Evolutionary conservation across 2,888 invertebrate species (phyloP).

Genomic region (Caenorhabditis drosophilae): DNA sequence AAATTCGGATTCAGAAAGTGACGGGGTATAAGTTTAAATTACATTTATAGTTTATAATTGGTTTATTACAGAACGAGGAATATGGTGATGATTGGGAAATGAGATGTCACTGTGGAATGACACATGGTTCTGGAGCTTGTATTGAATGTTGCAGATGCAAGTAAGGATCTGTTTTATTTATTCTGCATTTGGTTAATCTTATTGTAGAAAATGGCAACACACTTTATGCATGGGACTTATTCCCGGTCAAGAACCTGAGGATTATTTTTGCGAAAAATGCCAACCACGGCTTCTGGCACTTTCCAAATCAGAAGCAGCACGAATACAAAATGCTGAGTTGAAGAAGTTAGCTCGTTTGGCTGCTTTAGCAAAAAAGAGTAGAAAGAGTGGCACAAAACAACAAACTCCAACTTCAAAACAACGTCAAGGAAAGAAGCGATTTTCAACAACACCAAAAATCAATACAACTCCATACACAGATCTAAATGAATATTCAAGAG

Average conservation of each 20-base stretch:
- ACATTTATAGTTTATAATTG: neutral
- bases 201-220: slow-evolving; percentile 26
- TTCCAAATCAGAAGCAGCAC: slow-evolving; percentile 12
- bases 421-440: too few relatives aligned
- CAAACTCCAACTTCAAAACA: too few relatives aligned
- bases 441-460: too few relatives aligned
- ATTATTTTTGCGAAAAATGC: slow-evolving; percentile 29
- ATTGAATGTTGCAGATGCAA: slow-evolving; percentile 30
- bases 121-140: slow-evolving; percentile 12
- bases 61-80: neutral
- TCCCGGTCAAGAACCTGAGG: neutral
- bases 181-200: neutral
- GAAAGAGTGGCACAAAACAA: too few relatives aligned
- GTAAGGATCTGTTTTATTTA: neutral
- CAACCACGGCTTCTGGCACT: slow-evolving; percentile 12
- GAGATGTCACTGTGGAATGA: slow-evolving; percentile 36
- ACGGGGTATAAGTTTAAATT: slow-evolving; percentile 2
- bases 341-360: too few relatives aligned
- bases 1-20: slow-evolving; percentile 32
- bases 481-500: slow-evolving; percentile 30
- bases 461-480: too few relatives aligned
- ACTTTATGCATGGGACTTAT: slow-evolving; percentile 24
- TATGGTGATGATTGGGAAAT: slow-evolving; percentile 17
- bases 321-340: slow-evolving; percentile 12
- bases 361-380: too few relatives aligned